phyloP scores from a whole-genome alignment of 2,797 vertebrate species.

The Mastacembelus armatus region DNA sequence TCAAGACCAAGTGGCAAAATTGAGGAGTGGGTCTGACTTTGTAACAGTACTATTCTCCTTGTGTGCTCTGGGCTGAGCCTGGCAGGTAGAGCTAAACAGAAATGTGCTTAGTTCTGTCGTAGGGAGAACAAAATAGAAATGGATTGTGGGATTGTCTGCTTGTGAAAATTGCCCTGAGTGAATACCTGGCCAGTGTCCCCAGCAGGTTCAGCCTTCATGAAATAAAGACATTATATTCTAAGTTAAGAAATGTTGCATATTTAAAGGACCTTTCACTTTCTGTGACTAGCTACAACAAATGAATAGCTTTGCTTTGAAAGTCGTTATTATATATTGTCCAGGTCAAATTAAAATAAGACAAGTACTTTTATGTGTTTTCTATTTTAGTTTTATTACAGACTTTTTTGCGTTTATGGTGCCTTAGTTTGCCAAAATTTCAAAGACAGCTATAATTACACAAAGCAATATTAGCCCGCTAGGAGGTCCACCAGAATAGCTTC shows the following conservation, averaged over 20 bases:
- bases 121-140: conserved; percentile 68
- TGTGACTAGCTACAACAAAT: not conserved
- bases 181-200: conserved; percentile 43
- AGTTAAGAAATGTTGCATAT: conserved; percentile 39
- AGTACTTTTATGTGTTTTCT: not conserved
- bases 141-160: conserved; percentile 60
- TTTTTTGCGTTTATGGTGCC: not conserved
- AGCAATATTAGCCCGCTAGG: conserved; percentile 37
- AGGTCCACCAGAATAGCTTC: conserved; percentile 49
- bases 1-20: conserved; percentile 74
- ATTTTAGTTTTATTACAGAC: no score
- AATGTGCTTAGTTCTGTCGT: conserved; percentile 61
- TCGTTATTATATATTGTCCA: conserved; percentile 8
- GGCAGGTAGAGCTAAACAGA: conserved; percentile 54
- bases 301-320: not conserved
- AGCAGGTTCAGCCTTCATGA: conserved; percentile 22
- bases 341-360: conserved; percentile 19
- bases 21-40: conserved; percentile 69
- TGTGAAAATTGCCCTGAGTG: conserved; percentile 59
- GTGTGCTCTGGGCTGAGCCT: conserved; percentile 45
- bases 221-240: conserved; percentile 42
- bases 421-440: not conserved
- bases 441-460: conserved; percentile 27
- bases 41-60: conserved; percentile 50
- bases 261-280: conserved; percentile 33